Base-by-base conservation (phyloP, 1,140 invertebrate genomes). In the Eulimnadia texana region DNA sequence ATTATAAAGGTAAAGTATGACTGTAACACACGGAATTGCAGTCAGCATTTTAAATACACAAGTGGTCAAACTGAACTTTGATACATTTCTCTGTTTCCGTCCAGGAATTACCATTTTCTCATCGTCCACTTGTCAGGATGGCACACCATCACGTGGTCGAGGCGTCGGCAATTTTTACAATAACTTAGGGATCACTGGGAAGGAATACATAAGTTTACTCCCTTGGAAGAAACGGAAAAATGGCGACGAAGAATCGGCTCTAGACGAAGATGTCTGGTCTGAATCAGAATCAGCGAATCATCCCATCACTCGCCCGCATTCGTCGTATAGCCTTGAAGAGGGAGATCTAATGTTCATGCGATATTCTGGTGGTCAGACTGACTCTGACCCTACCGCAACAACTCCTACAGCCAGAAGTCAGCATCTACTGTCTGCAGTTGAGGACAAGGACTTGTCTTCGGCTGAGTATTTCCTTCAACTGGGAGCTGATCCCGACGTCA, bases 361-460 rank as follows among this genome's bases (percentile, higher is more conserved):
- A 27, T 20, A 57, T 22, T 20, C 27, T 0, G 33, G 22, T 33
- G 55, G 28, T 19, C 13, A 11, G 3, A 29, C 16, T 1, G 55
- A 57, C 22, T 42, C 16, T 23, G 33, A 29, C 27, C 55, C 0
- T 23, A 57, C 1, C 11, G 24, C 0, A n/a, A 1, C 16, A 3
- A 33, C 16, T 10, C 3, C 19, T 20, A 19, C 24, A 9, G 33
- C 2, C 25, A 2, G n/a, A 19, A 61, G 29, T 33, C 60, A 55
- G 25, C 50, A 28, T 33, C 29, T 61, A 29, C 23, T 61, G 60
- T 20, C 50, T 25, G 60, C 60, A 19, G 42, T 61, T 16, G 60
- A 61, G 23, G 51, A 54, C 1, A 61, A 51, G 16, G 29, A 61
- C 28, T 3, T 2, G 6, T 27, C 29, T 19, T 27, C 13, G 16